Base-by-base conservation (phyloP, 2,888 invertebrate genomes). In the Taphrorychus bicolor region DNA sequence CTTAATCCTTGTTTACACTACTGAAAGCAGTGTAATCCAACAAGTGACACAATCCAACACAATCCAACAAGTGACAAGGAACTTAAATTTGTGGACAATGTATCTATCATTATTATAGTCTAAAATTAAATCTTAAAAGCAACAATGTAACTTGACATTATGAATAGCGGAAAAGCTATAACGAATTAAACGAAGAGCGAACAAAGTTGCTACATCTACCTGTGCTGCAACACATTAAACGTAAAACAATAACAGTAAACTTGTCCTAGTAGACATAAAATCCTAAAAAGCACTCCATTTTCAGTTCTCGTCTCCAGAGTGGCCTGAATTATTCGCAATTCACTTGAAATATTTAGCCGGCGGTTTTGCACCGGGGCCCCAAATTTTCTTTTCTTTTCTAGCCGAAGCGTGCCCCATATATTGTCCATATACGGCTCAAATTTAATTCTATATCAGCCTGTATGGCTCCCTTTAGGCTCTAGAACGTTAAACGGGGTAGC, bases 321-420 rank as follows among this genome's bases (percentile, higher is more conserved):
- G 16, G 23, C 32, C 24, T 53, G 32, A 53, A 53, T 53, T 53
- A 53, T 53, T 53, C 5, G 53, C 53, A 53, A 53, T 53, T 53
- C 23, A 53, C 53, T 53, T 53, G 53, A 53, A 53, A 53, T 53
- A 53, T 53, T 53, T 53, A 53, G 53, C 53, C 53, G 9, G 23
- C 53, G 53, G 53, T 53, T 23, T 53, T 23, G 53, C 53, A 53
- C 53, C 53, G 53, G 53, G 2, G 53, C 53, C 24, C 24, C 16
- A 14, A 22, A n/a, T 19, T 51, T 51, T 51, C 32, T 22, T 53
- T 24, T 24, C 53, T 24, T 53, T 53, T 53, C 17, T 24, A 3
- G 19, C 18, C 21, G 17, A 51, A 22, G 21, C 7, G 5, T n/a
- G 51, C 17, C 22, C 14, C 51, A 11, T 51, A 51, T 51, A 51